A percentile compares a stretch with the other conserved stretches of the same genome.
phyloP scores from a whole-genome alignment of 2,888 invertebrate species.

The Nomada hirtipes region DNA sequence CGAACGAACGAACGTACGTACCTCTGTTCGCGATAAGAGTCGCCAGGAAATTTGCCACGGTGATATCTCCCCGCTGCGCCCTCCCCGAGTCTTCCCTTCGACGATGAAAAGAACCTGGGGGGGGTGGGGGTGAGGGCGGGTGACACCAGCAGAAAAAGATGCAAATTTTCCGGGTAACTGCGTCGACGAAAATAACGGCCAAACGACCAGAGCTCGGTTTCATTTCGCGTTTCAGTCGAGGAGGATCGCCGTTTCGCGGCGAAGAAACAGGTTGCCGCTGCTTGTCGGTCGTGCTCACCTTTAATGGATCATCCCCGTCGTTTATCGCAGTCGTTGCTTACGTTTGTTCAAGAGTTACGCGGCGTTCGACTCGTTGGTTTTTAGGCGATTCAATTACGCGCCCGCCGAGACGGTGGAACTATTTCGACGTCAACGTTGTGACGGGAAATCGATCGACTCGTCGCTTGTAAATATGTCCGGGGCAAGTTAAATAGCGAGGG shows the following conservation, averaged over 20 bases:
- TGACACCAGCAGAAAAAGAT: conserved; percentile 43
- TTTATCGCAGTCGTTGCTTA: background rate
- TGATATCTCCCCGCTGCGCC: conserved; percentile 25
- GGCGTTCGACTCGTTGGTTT: background rate
- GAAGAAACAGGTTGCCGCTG: background rate
- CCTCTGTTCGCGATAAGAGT: conserved; percentile 47
- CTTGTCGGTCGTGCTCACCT: background rate
- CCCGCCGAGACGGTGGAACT: too few species aligned
- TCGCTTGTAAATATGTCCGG: conserved; percentile 21
- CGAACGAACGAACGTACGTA: conserved; percentile 33
- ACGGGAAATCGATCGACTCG: conserved; percentile 12
- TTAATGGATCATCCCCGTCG: background rate
- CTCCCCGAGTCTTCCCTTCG: conserved; percentile 21
- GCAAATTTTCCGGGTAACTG: conserved; percentile 56
- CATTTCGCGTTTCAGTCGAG: conserved; percentile 18
- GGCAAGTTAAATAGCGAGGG: background rate
- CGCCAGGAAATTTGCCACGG: conserved; percentile 46
- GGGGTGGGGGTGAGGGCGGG: too few species aligned
- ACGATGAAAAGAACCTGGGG: conserved; percentile 30
- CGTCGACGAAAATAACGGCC: conserved; percentile 47
- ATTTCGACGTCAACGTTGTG: conserved; percentile 8
- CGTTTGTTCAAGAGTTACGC: background rate
- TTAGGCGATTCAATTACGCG: background rate
- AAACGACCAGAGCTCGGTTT: conserved; percentile 47
- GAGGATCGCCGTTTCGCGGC: conserved; percentile 11